Evolutionary conservation across 1,140 invertebrate species (phyloP).

Genomic region (Plodia interpunctella): DNA sequence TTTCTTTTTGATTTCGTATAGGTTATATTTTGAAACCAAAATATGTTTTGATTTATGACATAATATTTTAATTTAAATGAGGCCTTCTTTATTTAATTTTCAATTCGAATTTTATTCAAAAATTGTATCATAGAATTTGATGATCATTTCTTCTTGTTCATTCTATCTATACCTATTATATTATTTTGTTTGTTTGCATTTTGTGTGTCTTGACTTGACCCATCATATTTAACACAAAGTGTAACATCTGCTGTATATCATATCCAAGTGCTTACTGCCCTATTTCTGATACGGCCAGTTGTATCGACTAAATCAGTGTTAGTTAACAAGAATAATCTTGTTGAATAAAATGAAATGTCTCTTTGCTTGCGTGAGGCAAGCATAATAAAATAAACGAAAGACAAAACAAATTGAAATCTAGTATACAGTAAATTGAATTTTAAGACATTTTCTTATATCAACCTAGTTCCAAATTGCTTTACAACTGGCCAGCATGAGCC

Average conservation of each 20-base stretch:
- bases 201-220: conserved; percentile 14
- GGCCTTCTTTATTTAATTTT: too few species aligned
- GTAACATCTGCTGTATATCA: conserved; percentile 17
- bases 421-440: background rate
- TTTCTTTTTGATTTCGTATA: background rate
- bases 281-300: conserved; percentile 45
- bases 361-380: background rate
- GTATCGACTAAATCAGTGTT: conserved; percentile 21
- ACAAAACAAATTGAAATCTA: too few species aligned
- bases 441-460: background rate
- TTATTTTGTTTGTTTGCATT: conserved; percentile 14
- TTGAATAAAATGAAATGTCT: background rate
- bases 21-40: too few species aligned
- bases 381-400: too few species aligned
- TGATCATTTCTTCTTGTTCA: background rate
- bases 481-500: conserved; percentile 52
- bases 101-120: too few species aligned
- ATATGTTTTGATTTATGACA: too few species aligned
- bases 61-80: too few species aligned
- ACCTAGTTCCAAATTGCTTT: conserved; percentile 6
- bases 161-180: conserved; percentile 13
- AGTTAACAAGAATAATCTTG: too few species aligned
- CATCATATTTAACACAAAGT: background rate
- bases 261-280: conserved; percentile 42
- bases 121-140: background rate